Evolutionary conservation across 2,888 invertebrate species (phyloP), one percentile per base, ranked within the genome.

Genomic region (Zhuqinia jingwanae): DNA sequence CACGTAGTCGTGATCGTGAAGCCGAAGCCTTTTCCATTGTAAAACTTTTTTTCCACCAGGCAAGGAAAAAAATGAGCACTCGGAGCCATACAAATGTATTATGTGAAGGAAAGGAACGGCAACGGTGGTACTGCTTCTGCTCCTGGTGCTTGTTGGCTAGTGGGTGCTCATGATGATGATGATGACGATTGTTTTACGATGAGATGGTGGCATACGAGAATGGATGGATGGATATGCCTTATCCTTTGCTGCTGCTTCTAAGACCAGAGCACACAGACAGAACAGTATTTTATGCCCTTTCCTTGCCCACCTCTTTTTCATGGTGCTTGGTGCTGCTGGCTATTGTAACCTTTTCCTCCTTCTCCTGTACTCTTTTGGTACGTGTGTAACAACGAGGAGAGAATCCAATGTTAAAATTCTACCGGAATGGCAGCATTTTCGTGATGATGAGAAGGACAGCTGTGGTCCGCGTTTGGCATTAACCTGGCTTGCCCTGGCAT

Each of bases 401-500:
- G 27, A 75, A 75, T 36, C 20, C 30, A 42, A 27, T 20, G 70
- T 22, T 47, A 17, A 47, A 42, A 53, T 75, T 75, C 50, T 53
- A 75, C 75, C 75, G 53, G n/a, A 75, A 15, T 45, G 47, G 50
- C 1, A 50, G n/a, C 47, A 47, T 47, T 47, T 25, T 73, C 50
- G 20, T 50, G 3, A 47, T 73, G 50, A 36, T 36, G 36, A 36
- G 36, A 36, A 73, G 75, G 75, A 42, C 77, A 77, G 56, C 36
- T 77, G 77, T 45, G 77, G 75, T 76, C 75, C 75, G 22, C 22
- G n/a, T 20, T 47, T 73, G 73, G 76, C 22, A 76, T 58, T 76
- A 73, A 50, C 75, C 75, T 53, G 75, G 17, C 42, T 30, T 60
- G 25, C 27, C 58, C 22, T 42, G 60, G 36, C 36, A 65, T 50